Percentiles rank a stretch among this genome's conserved stretches.
Conservation (phyloP, 1,140 invertebrate genomes). For the Octopus bimaculoides region DNA sequence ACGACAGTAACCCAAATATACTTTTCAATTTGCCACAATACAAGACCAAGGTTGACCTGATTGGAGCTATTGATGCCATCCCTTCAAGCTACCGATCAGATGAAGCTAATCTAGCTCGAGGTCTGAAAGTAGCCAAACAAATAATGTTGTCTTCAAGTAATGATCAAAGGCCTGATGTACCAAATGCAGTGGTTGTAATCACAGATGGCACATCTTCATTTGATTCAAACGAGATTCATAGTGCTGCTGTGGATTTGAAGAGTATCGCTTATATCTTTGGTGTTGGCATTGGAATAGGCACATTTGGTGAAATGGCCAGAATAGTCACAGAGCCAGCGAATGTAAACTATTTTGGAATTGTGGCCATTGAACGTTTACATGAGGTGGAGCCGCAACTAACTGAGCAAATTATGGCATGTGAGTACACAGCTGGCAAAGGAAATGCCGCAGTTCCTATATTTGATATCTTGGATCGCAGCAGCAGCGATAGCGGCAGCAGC, state of each 20-base stretch:
- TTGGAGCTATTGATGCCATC: constrained; percentile 34
- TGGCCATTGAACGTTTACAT: constrained; percentile 24
- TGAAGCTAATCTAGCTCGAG: constrained; percentile 29
- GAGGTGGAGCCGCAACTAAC: constrained; percentile 23
- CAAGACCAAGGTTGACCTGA: constrained; percentile 29
- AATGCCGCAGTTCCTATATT: neutral
- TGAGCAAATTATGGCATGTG: constrained; percentile 29
- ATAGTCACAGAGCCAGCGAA: neutral
- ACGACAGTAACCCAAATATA: constrained; percentile 26
- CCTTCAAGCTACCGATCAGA: constrained; percentile 28
- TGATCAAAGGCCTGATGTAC: constrained; percentile 43
- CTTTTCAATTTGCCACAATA: constrained; percentile 43
- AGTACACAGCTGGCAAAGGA: constrained; percentile 17
- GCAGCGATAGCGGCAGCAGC: neutral
- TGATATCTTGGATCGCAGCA: too few relatives aligned
- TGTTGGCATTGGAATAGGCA: neutral
- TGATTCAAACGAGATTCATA: constrained; percentile 32
- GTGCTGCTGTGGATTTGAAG: constrained; percentile 22
- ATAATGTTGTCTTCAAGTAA: constrained; percentile 29
- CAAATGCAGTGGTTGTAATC: constrained; percentile 47
- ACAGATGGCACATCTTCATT: constrained; percentile 42
- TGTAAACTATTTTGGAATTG: neutral
- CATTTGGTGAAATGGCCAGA: neutral
- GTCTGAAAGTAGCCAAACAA: constrained; percentile 29
- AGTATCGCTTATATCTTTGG: neutral